phyloP scores from a whole-genome alignment of 1,140 invertebrate species.

The Dendroctonus valens region DNA sequence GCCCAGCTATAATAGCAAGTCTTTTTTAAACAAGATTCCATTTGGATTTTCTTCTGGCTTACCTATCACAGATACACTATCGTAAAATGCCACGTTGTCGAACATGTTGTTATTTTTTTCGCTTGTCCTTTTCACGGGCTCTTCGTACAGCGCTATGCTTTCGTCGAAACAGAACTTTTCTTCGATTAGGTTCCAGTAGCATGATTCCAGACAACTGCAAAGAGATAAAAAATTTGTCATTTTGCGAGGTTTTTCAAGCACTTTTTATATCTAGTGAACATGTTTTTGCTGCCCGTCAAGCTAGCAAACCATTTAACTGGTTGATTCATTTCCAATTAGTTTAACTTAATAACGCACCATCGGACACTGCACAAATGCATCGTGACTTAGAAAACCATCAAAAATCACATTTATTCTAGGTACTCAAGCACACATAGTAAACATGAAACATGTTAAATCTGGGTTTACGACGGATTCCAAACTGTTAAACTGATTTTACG shows the following conservation, averaged over 20 bases:
- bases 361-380: neutral
- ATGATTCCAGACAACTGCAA: slow-evolving; percentile 46
- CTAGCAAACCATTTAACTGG: neutral
- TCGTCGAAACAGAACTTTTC: slow-evolving; percentile 48
- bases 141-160: slow-evolving; percentile 46
- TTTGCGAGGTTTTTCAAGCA: neutral
- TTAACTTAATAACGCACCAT: neutral
- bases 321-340: neutral
- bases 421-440: neutral
- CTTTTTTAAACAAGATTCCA: neutral
- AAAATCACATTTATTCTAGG: slow-evolving; percentile 2
- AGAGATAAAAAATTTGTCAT: slow-evolving; percentile 7
- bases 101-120: slow-evolving; percentile 46
- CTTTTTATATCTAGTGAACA: neutral
- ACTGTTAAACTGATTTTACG: slow-evolving; percentile 2
- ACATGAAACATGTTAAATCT: neutral
- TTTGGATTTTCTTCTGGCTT: neutral
- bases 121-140: slow-evolving; percentile 37
- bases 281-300: neutral
- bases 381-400: neutral
- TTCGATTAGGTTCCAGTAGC: slow-evolving; percentile 47
- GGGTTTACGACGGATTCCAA: neutral
- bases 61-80: slow-evolving; percentile 47
- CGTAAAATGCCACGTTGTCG: slow-evolving; percentile 48
- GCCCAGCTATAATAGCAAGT: slow-evolving; percentile 28